Evolutionary conservation across 2,113 vertebrate species (phyloP), one percentile per base, ranked within the genome.

Genomic region (Bambusicola thoracicus): DNA sequence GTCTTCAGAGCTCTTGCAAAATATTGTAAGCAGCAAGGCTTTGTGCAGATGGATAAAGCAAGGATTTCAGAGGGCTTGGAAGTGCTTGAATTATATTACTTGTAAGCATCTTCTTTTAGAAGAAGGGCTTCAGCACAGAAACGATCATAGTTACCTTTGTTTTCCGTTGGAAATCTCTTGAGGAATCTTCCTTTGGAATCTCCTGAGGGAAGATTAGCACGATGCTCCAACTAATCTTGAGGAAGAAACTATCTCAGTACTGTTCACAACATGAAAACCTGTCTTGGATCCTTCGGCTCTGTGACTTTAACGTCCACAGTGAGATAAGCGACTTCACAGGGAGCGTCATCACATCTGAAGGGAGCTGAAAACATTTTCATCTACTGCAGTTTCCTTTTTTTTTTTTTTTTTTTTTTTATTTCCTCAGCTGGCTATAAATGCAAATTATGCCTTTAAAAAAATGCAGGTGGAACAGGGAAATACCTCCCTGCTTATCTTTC

Each of bases 1-100:
- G 53, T 65, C 90, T 93, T 91, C 51, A 63, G 83, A 93, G 77
- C 65, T 91, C 68, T 67, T 70, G 59, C 32, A 80, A 83, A 95
- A 59, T 61, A 61, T 32, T 92, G 65, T 46, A 67, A 81, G 85
- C 51, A 87, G 51, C 3, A 1, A 74, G 46, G 20, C 51, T 85
- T 90, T 78, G 40, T 56, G 34, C 1, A 10, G 88, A 46, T 68
- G 51, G 81, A 95, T 84, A 92, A 88, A 86, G 16, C 6, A 40
- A 78, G 73, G 86, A 78, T 90, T 96, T 78, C 56, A 56, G 49
- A 74, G 66, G 61, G 62, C 72, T 84, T 90, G 43, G 72, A 44
- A 84, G 73, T 68, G 88, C 94, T 92, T 83, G 92, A 88, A 70
- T 79, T 70, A 40, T 79, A 18, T 78, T 63, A 27, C 65, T 93